Evolutionary conservation across 2,888 invertebrate genomes (phyloP), one percentile per base, ranked within the genome.

Genomic region (Zootermopsis nevadensis): DNA sequence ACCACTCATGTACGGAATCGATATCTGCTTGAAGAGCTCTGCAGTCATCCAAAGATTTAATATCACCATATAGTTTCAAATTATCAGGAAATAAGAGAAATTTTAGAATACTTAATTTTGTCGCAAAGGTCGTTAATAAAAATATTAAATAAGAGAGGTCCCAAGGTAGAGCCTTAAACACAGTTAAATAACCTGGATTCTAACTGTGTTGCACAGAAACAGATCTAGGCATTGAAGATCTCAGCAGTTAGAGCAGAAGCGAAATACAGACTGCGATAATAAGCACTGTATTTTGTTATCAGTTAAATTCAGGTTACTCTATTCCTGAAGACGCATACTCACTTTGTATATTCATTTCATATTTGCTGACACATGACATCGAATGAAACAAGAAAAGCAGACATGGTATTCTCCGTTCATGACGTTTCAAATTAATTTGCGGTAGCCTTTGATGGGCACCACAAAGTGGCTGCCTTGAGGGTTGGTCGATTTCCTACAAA

Each of bases 371-470:
- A 27, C 60, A 8, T n/a, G n/a, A 27, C n/a, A 27, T 53, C 8
- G 15, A 53, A 53, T 22, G 15, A 10, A 53, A n/a, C 6, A 60
- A 60, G n/a, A 27, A 1, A n/a, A 60, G 48, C 10, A 15, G 48
- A 60, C 60, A 60, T n/a, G 27, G 2, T 60, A n/a, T 60, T 60
- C 60, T 60, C 4, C n/a, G 60, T 27, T 60, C n/a, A 60, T 60
- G 60, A 60, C 60, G 60, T 60, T 60, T 60, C n/a, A 60, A 60
- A 60, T 60, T 60, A 60, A 60, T 60, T 60, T 60, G 60, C 60
- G 4, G n/a, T 60, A 60, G n/a, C 60, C 60, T 60, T 60, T 60
- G 60, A 60, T 60, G 60, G 60, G 24, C 60, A 27, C 27, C 60
- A 60, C 60, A 60, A 27, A 60, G 60, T 60, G 27, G 60, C 27